Base-by-base conservation (phyloP, 1,140 invertebrate genomes). In the Adelges cooleyi region DNA sequence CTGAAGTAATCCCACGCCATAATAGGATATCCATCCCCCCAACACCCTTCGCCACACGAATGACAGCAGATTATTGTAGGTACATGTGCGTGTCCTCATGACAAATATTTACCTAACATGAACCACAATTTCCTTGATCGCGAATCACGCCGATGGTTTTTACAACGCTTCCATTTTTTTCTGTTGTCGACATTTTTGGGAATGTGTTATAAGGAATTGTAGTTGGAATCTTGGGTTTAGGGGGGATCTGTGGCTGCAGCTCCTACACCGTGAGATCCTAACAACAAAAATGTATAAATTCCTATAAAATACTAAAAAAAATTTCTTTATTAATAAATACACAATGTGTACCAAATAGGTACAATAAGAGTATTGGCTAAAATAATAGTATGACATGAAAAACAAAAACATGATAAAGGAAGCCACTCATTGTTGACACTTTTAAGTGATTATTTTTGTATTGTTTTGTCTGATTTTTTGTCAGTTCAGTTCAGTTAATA, bases 91-190 rank as follows among this genome's bases (percentile, higher is more conserved):
- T n/a, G n/a, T n/a, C n/a, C n/a, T n/a, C n/a, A n/a, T n/a, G n/a
- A n/a, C n/a, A n/a, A 38, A 38, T 4, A 68, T 53, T 71, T 75
- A 82, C 81, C 85, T 85, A 87, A 72, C 84, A 86, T 23, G 83
- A 85, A 1, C 68, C 70, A 72, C 82, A 84, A 6, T 78, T 78
- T 9, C 80, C 85, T 74, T 90, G 88, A 79, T 90, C 87, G 65
- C 86, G 76, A 27, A 90, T 82, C 73, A 88, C 84, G 36, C 77
- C 77, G 68, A 90, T 81, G 1, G 88, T 87, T 1, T n/a, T 85
- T 84, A 71, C 92, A 95, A 68, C 89, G 74, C 0, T 87, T 82
- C 90, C 91, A 94, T 65, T 89, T 77, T 59, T 79, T 75, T 36
- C 90, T 76, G 0, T 89, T 75, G 75, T 94, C 90, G 74, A 94